Evolutionary conservation across 2,888 invertebrate species (phyloP).

Genomic region (Dynastes grantii): DNA sequence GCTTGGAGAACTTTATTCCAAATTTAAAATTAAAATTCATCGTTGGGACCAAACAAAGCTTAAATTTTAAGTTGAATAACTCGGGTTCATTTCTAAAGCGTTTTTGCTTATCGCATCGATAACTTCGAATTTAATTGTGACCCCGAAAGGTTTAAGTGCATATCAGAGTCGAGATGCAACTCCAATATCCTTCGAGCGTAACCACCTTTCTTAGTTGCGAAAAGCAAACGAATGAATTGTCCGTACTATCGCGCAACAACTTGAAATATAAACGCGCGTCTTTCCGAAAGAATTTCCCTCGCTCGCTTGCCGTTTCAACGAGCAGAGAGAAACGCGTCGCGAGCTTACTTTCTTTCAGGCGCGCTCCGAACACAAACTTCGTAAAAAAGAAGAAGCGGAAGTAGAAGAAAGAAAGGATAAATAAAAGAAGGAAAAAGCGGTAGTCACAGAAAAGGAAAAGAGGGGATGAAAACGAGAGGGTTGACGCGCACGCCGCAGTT

Average conservation of each 20-base stretch:
- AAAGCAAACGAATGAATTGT: not conserved
- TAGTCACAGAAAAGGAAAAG: not conserved
- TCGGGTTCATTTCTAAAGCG: no score
- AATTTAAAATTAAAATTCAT: no score
- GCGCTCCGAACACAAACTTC: not conserved
- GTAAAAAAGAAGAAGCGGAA: not conserved
- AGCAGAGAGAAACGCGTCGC: not conserved
- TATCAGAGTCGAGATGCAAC: no score
- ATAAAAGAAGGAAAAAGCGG: not conserved
- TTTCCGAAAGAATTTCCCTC: slow-evolving; percentile 46
- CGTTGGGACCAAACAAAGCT: no score
- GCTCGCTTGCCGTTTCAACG: not conserved
- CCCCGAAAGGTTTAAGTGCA: no score
- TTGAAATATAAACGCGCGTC: slow-evolving; percentile 51
- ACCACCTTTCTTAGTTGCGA: not conserved
- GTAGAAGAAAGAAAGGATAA: not conserved
- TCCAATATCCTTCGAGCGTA: slow-evolving; percentile 5
- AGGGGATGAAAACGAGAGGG: not conserved
- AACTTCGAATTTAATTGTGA: no score
- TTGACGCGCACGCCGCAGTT: not conserved
- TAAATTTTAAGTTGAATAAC: no score
- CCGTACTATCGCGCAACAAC: slow-evolving; percentile 14
- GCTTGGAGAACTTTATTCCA: no score
- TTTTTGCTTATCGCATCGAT: no score
- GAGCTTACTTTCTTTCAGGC: slow-evolving; percentile 21